These are phyloP conservation scores for Pentamera pediparva DNA, from an alignment of 53 echinoderm and acorn worm genomes.

Conservation along the genomic window DNA sequence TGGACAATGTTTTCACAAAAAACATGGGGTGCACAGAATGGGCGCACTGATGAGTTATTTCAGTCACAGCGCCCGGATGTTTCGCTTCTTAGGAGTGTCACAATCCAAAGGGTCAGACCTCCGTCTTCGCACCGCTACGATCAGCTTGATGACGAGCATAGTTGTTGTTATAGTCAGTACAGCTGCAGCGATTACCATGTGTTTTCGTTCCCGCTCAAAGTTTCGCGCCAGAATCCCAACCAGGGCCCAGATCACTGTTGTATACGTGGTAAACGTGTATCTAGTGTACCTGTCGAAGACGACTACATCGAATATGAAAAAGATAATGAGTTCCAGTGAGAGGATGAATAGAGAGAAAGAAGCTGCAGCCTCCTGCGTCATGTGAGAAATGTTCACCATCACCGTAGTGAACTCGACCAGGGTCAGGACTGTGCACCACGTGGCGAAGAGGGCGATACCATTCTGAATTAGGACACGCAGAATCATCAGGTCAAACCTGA, in stretches of 20 bases:
- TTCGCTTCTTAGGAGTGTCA: slow-evolving; percentile 2
- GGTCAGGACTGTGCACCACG: slow-evolving; percentile 46
- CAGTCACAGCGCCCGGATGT: no score
- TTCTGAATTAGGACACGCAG: slow-evolving; percentile 46
- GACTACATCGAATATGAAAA: slow-evolving; percentile 42
- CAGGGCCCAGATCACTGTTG: slow-evolving; percentile 39
- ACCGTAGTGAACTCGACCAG: slow-evolving; percentile 36
- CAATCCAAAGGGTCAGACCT: slow-evolving; percentile 2
- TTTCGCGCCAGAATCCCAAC: slow-evolving; percentile 40
- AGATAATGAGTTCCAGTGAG: slow-evolving; percentile 45
- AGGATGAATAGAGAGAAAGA: slow-evolving; percentile 42
- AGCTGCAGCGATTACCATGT: slow-evolving; percentile 1
- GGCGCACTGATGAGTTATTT: no score
- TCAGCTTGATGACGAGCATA: not conserved
- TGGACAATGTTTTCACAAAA: no score
- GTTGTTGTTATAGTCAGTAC: not conserved
- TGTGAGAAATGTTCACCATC: slow-evolving; percentile 42
- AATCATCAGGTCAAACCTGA: slow-evolving; percentile 41
- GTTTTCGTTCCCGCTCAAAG: not conserved
- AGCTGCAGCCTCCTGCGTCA: slow-evolving; percentile 33
- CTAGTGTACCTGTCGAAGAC: slow-evolving; percentile 40
- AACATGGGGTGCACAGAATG: no score
- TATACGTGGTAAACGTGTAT: slow-evolving; percentile 47
- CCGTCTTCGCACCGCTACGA: not conserved
- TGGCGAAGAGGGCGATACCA: slow-evolving; percentile 46